Evolutionary conservation across 1,140 invertebrate genomes (phyloP).

Genomic region (Drosophila navojoa): DNA sequence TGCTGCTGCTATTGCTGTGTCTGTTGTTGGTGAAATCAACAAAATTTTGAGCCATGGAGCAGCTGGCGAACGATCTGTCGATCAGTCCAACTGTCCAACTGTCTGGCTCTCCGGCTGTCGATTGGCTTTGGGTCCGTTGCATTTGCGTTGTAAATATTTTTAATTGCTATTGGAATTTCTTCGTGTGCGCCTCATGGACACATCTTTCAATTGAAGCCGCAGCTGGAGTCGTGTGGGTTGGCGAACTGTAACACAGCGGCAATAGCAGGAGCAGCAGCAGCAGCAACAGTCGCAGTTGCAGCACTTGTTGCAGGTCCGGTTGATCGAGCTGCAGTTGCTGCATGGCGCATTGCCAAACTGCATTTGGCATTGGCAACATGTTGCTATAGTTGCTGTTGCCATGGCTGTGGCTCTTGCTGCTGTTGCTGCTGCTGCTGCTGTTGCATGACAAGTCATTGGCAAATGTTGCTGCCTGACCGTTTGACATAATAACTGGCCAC

Average conservation of each 20-base stretch:
- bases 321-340: slow-evolving; percentile 26
- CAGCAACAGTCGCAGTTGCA: neutral
- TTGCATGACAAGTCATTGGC: slow-evolving; percentile 54
- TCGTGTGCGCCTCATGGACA: slow-evolving; percentile 71
- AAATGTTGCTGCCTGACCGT: slow-evolving; percentile 70
- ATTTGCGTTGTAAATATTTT: slow-evolving; percentile 83
- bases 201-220: slow-evolving; percentile 66
- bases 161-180: slow-evolving; percentile 79
- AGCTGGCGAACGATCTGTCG: slow-evolving; percentile 42
- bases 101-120: slow-evolving; percentile 42
- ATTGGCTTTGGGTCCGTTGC: slow-evolving; percentile 38
- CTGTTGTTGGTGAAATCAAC: slow-evolving; percentile 30
- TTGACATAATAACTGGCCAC: slow-evolving; percentile 82
- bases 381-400: slow-evolving; percentile 30
- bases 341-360: slow-evolving; percentile 1
- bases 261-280: too few relatives aligned
- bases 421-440: slow-evolving; percentile 29
- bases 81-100: slow-evolving; percentile 51
- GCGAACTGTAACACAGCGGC: slow-evolving; percentile 67
- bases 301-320: slow-evolving; percentile 45
- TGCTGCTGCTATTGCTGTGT: slow-evolving; percentile 14
- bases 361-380: slow-evolving; percentile 39
- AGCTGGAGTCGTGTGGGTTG: slow-evolving; percentile 63
- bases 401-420: slow-evolving; percentile 21
- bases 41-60: slow-evolving; percentile 8